Conservation (phyloP, 2,113 vertebrate species). For the Aegotheles bennettii region DNA sequence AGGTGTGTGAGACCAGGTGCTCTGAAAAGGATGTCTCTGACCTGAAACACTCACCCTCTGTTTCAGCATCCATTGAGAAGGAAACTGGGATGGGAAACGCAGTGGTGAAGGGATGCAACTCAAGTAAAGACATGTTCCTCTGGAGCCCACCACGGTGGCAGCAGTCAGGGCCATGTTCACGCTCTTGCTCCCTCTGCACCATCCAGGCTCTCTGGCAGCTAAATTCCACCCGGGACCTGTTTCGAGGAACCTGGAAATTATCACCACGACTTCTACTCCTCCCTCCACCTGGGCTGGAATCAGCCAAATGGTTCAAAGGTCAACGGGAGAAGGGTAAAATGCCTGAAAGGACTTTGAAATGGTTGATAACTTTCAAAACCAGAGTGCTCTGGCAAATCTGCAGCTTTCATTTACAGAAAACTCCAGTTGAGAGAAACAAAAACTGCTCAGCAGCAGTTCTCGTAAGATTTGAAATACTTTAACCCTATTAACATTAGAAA, state of each 20-base stretch:
- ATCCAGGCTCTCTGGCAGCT: neutral
- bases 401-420: neutral
- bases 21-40: neutral
- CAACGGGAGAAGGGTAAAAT: neutral
- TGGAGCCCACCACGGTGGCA: accelerated
- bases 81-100: neutral
- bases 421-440: neutral
- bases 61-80: neutral
- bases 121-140: neutral
- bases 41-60: neutral
- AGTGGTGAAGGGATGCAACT: neutral
- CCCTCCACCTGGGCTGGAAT: neutral
- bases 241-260: neutral
- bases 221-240: neutral
- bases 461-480: neutral
- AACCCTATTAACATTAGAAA: neutral
- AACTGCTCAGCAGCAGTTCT: neutral
- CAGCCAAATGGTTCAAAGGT: neutral
- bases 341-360: neutral
- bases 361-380: neutral
- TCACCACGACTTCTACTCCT: neutral
- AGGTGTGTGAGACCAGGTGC: accelerated
- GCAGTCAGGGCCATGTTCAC: accelerated
- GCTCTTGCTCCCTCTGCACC: neutral
- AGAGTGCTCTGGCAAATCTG: neutral